Conservation (phyloP, 2,797 vertebrate genomes). For the Knipowitschia caucasica region DNA sequence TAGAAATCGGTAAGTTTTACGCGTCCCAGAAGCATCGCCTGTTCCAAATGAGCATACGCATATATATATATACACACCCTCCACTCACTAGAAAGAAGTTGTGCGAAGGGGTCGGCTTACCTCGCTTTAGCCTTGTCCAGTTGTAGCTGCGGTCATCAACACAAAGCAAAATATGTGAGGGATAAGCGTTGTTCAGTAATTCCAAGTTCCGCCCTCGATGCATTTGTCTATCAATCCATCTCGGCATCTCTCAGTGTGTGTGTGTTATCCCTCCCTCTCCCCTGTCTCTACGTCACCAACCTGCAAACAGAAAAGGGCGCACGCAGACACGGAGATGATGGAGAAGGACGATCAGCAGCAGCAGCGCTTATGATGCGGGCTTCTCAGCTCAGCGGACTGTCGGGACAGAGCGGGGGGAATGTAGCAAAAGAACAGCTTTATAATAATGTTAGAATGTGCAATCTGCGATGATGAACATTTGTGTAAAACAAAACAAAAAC, state of each 20-base stretch:
- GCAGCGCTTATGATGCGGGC: constrained; percentile 41
- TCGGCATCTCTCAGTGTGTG: constrained; percentile 53
- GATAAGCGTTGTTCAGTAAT: constrained; percentile 63
- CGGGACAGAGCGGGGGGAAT: no score
- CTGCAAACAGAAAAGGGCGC: constrained; percentile 66
- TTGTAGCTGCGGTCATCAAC: constrained; percentile 63
- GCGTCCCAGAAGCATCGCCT: constrained; percentile 6
- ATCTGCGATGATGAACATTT: no score
- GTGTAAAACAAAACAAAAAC: no score
- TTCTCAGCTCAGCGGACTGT: constrained; percentile 34
- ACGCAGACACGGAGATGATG: constrained; percentile 59
- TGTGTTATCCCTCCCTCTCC: constrained; percentile 12
- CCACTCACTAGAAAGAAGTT: no score
- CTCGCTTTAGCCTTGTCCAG: constrained; percentile 60
- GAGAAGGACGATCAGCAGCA: constrained; percentile 37
- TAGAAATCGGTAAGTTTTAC: constrained; percentile 88
- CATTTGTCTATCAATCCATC: constrained; percentile 76
- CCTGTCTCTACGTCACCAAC: constrained; percentile 72
- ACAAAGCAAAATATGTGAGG: constrained; percentile 62
- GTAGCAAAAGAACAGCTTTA: no score
- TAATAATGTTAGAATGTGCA: no score
- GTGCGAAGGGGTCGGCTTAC: constrained; percentile 56
- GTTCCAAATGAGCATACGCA: constrained; percentile 10
- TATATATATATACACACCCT: no score
- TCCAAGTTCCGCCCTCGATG: constrained; percentile 72